Evolutionary conservation across 1,140 invertebrate species (phyloP), one percentile per base, ranked within the genome.

Genomic region (Phymorhynchus buccinoides): DNA sequence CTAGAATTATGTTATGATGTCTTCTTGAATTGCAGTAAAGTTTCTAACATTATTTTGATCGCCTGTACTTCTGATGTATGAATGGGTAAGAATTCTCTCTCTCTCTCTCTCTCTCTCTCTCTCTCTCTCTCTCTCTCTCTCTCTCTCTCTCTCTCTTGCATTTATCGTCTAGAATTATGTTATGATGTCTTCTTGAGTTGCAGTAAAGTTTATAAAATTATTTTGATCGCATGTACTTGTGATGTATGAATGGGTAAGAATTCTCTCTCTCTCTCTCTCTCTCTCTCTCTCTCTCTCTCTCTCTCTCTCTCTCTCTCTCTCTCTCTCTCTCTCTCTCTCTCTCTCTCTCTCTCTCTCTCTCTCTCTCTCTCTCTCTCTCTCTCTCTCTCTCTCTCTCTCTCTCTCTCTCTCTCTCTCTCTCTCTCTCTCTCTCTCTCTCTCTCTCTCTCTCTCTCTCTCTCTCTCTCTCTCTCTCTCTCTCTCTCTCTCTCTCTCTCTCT

Each of bases 361-460:
- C 75, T 78, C 16, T 84, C 35, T 52, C 84, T 84, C 79, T 81
- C 84, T 80, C 89, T 87, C 75, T 86, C 87, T 83, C 86, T 87
- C 83, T 89, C 86, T 66, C 62, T 66, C 30, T 84, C 18, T 83
- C 77, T 84, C 56, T n/a, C 44, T 73, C 56, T 71, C 66, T n/a
- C 66, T 71, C 66, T n/a, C n/a, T 71, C 66, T 71, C 66, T 71
- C 66, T 71, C 66, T 71, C 66, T 71, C 66, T n/a, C 66, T 71
- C 66, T n/a, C 66, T 71, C 66, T 71, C 66, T n/a, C n/a, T n/a
- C n/a, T n/a, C 66, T n/a, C n/a, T n/a, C 66, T n/a, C 22, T n/a
- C 66, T 71, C 66, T n/a, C 66, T 71, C 66, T 71, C 66, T 71
- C 22, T n/a, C n/a, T n/a, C n/a, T n/a, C 66, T 71, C 66, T n/a